Percentiles rank a stretch among this genome's conserved stretches.
Conservation (phyloP, 2,888 invertebrate genomes). For the Allolobophora icterica region DNA sequence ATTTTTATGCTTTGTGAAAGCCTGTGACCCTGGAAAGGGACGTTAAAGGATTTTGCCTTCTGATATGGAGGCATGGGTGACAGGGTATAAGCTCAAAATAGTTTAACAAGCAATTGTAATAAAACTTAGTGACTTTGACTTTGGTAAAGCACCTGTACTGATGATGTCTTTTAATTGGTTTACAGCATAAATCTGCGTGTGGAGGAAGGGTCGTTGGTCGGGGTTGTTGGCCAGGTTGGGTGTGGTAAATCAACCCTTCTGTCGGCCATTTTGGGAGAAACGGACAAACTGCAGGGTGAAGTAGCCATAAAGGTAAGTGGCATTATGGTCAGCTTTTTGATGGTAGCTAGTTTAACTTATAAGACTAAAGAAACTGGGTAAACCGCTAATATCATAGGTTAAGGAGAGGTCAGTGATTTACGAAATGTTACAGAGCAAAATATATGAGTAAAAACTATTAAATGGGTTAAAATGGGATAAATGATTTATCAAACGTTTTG, state of each 20-base stretch:
- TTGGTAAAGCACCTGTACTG: background rate
- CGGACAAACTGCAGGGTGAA: conserved; percentile 56
- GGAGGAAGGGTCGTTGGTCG: conserved; percentile 75
- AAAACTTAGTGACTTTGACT: no score
- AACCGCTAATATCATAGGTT: background rate
- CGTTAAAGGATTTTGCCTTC: no score
- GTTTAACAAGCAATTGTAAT: background rate
- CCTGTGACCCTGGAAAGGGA: no score
- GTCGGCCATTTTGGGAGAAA: conserved; percentile 62
- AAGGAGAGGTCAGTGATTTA: background rate
- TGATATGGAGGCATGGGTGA: no score
- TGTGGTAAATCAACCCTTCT: conserved; percentile 74
- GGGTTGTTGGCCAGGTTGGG: conserved; percentile 87
- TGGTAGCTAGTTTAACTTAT: background rate
- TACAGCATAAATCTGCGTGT: conserved; percentile 77
- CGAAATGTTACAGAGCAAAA: no score
- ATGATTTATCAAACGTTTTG: no score
- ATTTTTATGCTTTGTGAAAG: no score
- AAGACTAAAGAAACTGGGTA: background rate
- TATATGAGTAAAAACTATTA: no score
- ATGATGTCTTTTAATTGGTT: background rate
- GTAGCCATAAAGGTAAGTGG: conserved; percentile 57
- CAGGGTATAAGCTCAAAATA: no score
- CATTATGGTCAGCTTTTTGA: background rate
- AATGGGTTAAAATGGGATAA: no score